Evolutionary conservation across 2,797 vertebrate genomes (phyloP), one percentile per base, ranked within the genome.

Genomic region (Trachurus trachurus): DNA sequence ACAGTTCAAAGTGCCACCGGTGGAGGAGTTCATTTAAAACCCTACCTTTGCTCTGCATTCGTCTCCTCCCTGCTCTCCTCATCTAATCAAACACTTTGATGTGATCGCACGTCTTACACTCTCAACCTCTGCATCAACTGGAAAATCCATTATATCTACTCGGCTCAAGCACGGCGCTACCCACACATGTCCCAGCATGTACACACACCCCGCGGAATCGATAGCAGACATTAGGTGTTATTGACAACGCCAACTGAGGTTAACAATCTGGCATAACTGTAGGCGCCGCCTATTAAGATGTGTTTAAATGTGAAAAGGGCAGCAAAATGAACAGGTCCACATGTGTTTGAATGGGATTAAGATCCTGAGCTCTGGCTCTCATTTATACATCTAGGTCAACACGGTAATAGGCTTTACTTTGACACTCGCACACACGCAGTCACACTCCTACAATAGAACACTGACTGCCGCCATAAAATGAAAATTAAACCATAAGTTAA

Each of bases 101-200:
- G 45, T 22, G 37, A 76, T 53, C 34, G 22, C 67, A 65, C 31
- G 66, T 66, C 47, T 74, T 61, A 76, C 64, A 31, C 63, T 60
- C 64, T 81, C 57, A 71, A 83, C 86, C 73, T 80, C 65, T 47
- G 59, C 60, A 42, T 84, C 73, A 80, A 69, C 68, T 66, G 63
- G 66, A 83, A 84, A 86, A 81, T 89, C 81, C 62, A 81, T 85
- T 61, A 61, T 53, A 86, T 82, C 69, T 66, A 82, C 78, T 85
- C 39, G n/a, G 60, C 49, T 66, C 56, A 52, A 72, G 73, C 40
- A 54, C 54, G n/a, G 42, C 12, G 65, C 81, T 21, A 44, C 64
- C 58, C 40, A 56, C 68, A 49, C 75, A 57, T 1, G 29, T 52
- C 60, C 34, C 10, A 39, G 50, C 62, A 69, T 12, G 69, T 40